Percentiles rank a stretch among this genome's conserved stretches.
These are phyloP conservation scores for Cheilosia soror DNA, from an alignment of 2,888 invertebrate genomes.

Conservation along the genomic window DNA sequence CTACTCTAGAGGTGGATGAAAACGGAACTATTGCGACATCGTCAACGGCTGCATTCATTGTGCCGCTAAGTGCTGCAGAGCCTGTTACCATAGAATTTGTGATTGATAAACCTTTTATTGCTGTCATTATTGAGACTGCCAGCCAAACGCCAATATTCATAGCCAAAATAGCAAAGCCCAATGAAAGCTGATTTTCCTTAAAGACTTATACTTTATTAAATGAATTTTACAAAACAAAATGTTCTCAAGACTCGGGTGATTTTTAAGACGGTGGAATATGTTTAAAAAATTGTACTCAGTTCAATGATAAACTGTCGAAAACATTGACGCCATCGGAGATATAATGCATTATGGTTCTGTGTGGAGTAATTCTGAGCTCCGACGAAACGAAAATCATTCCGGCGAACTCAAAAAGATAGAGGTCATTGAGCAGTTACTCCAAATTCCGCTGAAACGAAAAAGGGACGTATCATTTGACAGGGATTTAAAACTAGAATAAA, in stretches of 20 bases:
- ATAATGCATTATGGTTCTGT: too few species aligned
- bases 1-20: constrained; percentile 85
- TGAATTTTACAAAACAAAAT: neutral
- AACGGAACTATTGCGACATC: constrained; percentile 85
- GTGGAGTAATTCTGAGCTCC: too few species aligned
- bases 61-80: constrained; percentile 83
- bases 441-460: too few species aligned
- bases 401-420: too few species aligned
- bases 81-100: constrained; percentile 25
- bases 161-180: constrained; percentile 84
- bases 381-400: too few species aligned
- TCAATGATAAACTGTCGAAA: too few species aligned
- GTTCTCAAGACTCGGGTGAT: neutral
- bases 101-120: constrained; percentile 84
- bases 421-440: too few species aligned
- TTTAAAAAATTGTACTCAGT: too few species aligned
- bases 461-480: too few species aligned
- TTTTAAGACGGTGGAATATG: too few species aligned
- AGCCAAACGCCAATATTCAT: constrained; percentile 85
- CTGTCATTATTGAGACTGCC: constrained; percentile 84
- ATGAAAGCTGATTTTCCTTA: constrained; percentile 2
- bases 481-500: too few species aligned
- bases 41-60: constrained; percentile 84
- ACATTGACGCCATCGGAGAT: too few species aligned
- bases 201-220: constrained; percentile 1